These are phyloP conservation scores for Druceiella hillmani DNA, from an alignment of 2,888 invertebrate species.

Conservation along the genomic window DNA sequence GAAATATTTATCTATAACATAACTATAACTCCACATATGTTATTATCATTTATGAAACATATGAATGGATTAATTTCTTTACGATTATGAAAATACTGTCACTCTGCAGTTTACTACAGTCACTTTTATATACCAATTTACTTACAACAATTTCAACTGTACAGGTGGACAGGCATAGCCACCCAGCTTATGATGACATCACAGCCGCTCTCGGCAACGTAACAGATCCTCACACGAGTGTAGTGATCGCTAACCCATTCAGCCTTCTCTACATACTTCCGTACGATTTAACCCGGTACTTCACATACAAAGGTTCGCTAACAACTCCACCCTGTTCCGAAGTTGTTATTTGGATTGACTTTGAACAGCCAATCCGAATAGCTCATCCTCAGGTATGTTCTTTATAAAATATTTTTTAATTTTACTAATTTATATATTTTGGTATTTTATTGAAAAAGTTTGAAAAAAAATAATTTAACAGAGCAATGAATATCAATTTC, in stretches of 20 bases:
- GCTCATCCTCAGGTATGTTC: constrained; percentile 59
- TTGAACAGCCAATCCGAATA: constrained; percentile 63
- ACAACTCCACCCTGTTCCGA: constrained; percentile 85
- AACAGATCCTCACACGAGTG: constrained; percentile 46
- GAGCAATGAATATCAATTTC: too few relatives aligned
- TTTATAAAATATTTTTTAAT: constrained; percentile 5
- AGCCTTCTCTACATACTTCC: constrained; percentile 52
- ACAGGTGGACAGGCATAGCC: constrained; percentile 46
- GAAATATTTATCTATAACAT: too few relatives aligned
- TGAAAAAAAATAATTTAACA: too few relatives aligned
- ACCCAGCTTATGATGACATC: constrained; percentile 54
- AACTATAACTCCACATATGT: too few relatives aligned
- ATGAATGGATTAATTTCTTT: too few relatives aligned
- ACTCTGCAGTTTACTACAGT: too few relatives aligned
- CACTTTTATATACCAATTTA: too few relatives aligned
- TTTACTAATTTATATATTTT: constrained; percentile 9
- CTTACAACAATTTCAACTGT: too few relatives aligned
- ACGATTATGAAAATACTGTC: too few relatives aligned
- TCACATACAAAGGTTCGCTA: constrained; percentile 78
- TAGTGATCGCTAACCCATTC: constrained; percentile 44
- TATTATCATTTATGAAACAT: too few relatives aligned
- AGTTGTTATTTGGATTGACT: constrained; percentile 83
- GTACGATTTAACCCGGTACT: constrained; percentile 58
- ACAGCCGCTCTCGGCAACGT: constrained; percentile 52
- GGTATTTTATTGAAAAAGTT: too few relatives aligned